Percentiles rank a stretch among this genome's conserved stretches.
Conservation (phyloP, 2,888 invertebrate species). For the Hypena proboscidalis region DNA sequence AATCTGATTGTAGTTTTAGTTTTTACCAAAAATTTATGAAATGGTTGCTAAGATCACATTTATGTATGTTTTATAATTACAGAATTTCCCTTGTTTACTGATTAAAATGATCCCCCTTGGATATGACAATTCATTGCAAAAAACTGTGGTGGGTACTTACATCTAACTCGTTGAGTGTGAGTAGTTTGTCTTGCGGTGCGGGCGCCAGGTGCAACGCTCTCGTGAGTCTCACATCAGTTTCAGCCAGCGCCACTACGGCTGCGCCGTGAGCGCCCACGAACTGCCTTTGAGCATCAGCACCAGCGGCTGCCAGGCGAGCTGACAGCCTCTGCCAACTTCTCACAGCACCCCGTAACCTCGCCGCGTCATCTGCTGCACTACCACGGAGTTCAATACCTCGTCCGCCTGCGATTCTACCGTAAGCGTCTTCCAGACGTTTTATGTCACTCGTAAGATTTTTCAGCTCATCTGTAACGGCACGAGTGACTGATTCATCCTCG, state of each 20-base stretch:
- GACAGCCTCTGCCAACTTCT: slow-evolving; percentile 88
- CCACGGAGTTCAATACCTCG: slow-evolving; percentile 87
- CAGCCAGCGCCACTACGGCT: slow-evolving; percentile 89
- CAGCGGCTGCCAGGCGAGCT: slow-evolving; percentile 85
- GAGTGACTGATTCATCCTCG: slow-evolving; percentile 84
- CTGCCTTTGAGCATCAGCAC: slow-evolving; percentile 87
- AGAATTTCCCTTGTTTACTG: no score
- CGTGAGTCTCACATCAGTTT: slow-evolving; percentile 90
- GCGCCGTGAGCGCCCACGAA: slow-evolving; percentile 90
- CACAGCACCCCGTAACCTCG: slow-evolving; percentile 85
- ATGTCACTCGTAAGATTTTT: slow-evolving; percentile 87
- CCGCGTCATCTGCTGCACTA: slow-evolving; percentile 88
- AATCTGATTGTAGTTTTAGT: no score
- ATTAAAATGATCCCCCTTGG: no score
- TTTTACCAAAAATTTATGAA: no score
- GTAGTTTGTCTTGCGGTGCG: slow-evolving; percentile 71
- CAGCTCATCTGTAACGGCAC: slow-evolving; percentile 83
- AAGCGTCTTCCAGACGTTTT: slow-evolving; percentile 88
- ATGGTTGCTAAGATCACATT: no score
- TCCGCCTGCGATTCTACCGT: slow-evolving; percentile 88
- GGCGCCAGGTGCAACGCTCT: slow-evolving; percentile 87
- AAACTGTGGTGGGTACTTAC: slow-evolving; percentile 57
- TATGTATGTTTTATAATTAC: no score
- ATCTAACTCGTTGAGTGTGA: slow-evolving; percentile 75
- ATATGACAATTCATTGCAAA: no score